Evolutionary conservation across 2,797 vertebrate species (phyloP), one percentile per base, ranked within the genome.

Genomic region (Setipinna tenuifilis): DNA sequence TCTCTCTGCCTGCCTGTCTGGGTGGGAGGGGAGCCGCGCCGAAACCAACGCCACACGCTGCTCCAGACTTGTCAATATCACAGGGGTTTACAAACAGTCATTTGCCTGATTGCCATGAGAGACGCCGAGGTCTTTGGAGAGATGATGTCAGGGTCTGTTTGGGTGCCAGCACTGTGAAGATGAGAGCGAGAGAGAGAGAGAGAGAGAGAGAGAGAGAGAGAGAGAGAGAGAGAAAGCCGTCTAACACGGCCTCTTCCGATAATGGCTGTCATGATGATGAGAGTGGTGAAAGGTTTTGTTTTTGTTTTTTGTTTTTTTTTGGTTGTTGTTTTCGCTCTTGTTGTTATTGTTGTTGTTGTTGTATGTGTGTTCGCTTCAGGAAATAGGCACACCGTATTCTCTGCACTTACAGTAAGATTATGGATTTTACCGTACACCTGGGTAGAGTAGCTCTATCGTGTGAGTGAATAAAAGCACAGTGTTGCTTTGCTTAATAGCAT

Each of bases 41-140:
- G 41, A 5, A 85, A 48, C 35, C 50, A 0, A 14, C 50, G 50
- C 50, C 7, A 9, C 50, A 54, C 50, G 50, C 50, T 25, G 46
- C 50, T 86, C 87, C 44, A 90, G 91, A 54, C 87, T 68, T 78
- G 82, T 88, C 92, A 89, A 93, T 92, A 84, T 86, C 84, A 81
- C 14, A 14, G 84, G 90, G 87, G 90, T 91, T 93, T 91, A 86
- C 87, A 90, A 90, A 87, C 83, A 84, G 89, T 88, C 87, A 90
- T 94, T 94, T 93, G 87, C 91, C 90, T 90, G 87, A 93, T 89
- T 92, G 87, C 83, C 81, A 54, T 85, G 88, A 86, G 68, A 88
- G 88, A 92, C 86, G 90, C 86, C 88, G 85, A 90, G 84, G 82
- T 80, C 87, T 87, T 88, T 82, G 86, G 86, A 59, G 85, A 86